phyloP scores from a whole-genome alignment of 2,113 vertebrate genomes.

The Silurus meridionalis region DNA sequence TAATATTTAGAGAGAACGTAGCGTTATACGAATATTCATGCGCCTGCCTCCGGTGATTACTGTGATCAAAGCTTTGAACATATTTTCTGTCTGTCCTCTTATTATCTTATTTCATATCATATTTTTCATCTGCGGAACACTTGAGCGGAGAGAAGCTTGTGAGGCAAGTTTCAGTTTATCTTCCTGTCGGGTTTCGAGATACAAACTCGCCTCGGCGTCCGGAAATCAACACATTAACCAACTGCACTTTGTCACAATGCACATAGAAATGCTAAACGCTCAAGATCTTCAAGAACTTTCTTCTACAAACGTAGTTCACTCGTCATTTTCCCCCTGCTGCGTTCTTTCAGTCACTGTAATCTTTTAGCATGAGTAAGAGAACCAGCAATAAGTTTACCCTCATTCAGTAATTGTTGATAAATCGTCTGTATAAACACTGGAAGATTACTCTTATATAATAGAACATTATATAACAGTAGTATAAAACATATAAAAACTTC shows the following conservation, averaged over 20 bases:
- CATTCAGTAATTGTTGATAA: constrained; percentile 19
- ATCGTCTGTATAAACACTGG: background rate
- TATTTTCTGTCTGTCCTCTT: background rate
- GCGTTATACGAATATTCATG: background rate
- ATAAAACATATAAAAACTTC: background rate
- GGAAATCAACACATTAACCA: background rate
- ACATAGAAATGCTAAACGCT: background rate
- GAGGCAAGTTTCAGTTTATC: background rate
- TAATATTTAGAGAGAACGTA: background rate
- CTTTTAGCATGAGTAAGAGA: background rate
- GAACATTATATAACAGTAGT: background rate
- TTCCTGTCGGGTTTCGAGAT: background rate
- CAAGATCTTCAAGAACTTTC: no score
- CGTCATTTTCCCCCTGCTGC: background rate
- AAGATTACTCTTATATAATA: constrained; percentile 8
- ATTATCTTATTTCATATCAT: background rate
- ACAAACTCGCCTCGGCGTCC: background rate
- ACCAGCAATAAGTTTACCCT: background rate
- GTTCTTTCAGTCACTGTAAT: background rate
- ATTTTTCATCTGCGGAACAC: background rate
- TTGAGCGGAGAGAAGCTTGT: background rate
- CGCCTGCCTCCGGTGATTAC: background rate
- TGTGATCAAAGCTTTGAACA: background rate
- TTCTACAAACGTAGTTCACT: background rate
- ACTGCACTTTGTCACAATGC: background rate